Evolutionary conservation across 2,888 invertebrate genomes (phyloP), one percentile per base, ranked within the genome.

Genomic region (Nebria brevicollis): DNA sequence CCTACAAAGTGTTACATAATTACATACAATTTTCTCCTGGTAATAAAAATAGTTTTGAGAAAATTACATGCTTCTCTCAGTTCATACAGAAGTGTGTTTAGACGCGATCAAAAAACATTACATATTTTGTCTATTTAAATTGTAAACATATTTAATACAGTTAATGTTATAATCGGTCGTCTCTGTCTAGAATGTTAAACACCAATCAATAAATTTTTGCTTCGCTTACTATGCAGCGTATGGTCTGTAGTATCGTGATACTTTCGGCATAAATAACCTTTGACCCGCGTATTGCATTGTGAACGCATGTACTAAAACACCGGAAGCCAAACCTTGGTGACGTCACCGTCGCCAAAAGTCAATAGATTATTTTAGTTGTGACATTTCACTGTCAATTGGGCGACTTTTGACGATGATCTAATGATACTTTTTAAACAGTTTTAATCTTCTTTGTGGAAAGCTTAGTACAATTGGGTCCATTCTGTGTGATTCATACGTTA

Each of bases 291-390:
- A 70, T 77, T 64, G 70, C 77, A 70, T 77, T 77, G 41, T 77
- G 70, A 70, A 54, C 75, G 65, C 75, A 34, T 68, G 76, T 34
- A 75, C 11, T 42, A 13, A 42, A 26, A 54, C 43, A 75, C 77
- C 77, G 77, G 77, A 77, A 77, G 26, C 77, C 77, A 25, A 70
- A 26, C 77, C 77, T 54, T 11, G 20, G 54, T 77, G 77, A 77
- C 77, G 77, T 77, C 77, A 77, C 42, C 34, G 41, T 42, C 68
- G 43, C 73, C 26, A 54, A 13, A 73, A 54, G 20, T 54, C n/a
- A 73, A 77, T 68, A 42, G 34, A 77, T 70, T 70, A 68, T 77
- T 77, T 68, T 25, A 15, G 25, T 25, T 15, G 15, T 25, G 7
- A 25, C 7, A 68, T 54, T 54, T 54, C 8, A 8, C 8, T 54